A percentile compares a stretch with the other conserved stretches of the same genome.
These are phyloP conservation scores for Drosophila koepferae DNA, from an alignment of 2,888 invertebrate genomes.

Conservation along the genomic window DNA sequence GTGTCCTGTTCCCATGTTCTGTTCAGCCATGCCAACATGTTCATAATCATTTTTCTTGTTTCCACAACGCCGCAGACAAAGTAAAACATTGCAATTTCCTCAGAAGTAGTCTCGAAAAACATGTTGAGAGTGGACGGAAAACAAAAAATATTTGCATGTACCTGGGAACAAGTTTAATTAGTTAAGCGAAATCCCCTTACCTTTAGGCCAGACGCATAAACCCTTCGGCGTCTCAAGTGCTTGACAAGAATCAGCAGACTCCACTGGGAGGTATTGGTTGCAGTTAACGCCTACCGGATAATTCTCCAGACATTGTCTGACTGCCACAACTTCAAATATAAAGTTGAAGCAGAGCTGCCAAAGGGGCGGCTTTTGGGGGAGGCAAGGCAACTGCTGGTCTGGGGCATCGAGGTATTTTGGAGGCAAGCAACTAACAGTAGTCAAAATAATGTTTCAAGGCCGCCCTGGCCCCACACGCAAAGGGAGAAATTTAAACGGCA, in stretches of 20 bases:
- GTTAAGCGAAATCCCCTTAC: conserved; percentile 47
- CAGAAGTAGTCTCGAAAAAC: conserved; percentile 19
- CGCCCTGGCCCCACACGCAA: conserved; percentile 53
- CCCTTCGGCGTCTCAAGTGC: conserved; percentile 25
- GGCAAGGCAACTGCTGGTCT: not conserved
- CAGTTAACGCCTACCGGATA: conserved; percentile 62
- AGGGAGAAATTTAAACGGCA: conserved; percentile 80
- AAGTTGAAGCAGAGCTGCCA: conserved; percentile 36
- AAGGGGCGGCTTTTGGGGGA: not conserved
- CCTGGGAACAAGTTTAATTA: conserved; percentile 72
- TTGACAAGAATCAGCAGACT: conserved; percentile 64
- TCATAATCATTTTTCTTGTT: conserved; percentile 72
- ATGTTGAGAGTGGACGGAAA: conserved; percentile 8
- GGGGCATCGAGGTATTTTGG: conserved; percentile 21
- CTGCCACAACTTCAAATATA: conserved; percentile 74
- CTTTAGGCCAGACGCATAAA: conserved; percentile 49
- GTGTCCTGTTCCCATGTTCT: conserved; percentile 19
- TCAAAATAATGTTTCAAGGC: conserved; percentile 79
- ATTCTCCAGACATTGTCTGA: conserved; percentile 60
- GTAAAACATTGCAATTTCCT: conserved; percentile 52
- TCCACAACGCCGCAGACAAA: conserved; percentile 16
- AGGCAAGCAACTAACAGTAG: conserved; percentile 52
- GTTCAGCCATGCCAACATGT: conserved; percentile 51
- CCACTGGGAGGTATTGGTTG: conserved; percentile 60
- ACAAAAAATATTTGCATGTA: conserved; percentile 61